Base-by-base conservation (phyloP, 2,888 invertebrate species). In the Nowickia ferox region DNA sequence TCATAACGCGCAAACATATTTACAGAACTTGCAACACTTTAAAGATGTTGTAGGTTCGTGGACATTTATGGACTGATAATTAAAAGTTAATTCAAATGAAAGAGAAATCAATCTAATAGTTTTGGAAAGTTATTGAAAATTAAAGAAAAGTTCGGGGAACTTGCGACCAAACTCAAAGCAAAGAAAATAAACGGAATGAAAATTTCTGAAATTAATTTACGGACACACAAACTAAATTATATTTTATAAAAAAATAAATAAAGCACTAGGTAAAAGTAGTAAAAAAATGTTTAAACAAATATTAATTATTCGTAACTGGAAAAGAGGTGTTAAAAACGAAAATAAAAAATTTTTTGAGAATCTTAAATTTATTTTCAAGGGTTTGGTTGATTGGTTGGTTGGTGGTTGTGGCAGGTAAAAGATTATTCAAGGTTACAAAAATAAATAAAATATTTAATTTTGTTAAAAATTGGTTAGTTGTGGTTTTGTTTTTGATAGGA, bases 161-260 rank as follows among this genome's bases (percentile, higher is more conserved):
- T 30, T 30, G 30, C 30, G 30, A 63, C 1, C 6, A 46, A 65
- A 65, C 22, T 13, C 1, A 66, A 66, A 51, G 30, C 42, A 48
- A 11, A 48, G 15, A 74, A 69, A 22, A 19, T 40, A 53, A 76
- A 59, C 55, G 13, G 19, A 68, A 17, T 53, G 1, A 3, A 19
- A 57, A 48, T 30, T 59, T 69, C 15, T 19, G 2, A 68, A 82
- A 44, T 13, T 15, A 74, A 78, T 57, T 22, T 38, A 75, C 79
- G 83, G 76, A 83, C 83, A 86, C 79, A 86, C 63, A 83, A 86
- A 30, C 79, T 30, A 86, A 86, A 79, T 80, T n/a, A 85, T 85
- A 82, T 15, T 68, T 55, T 40, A 30, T 6, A 6, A 30, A 6
- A 30, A 30, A 30, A 30, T n/a, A 30, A 40, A 59, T 59, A 66